Base-by-base conservation (phyloP, 2,113 vertebrate species). In the Verasper variegatus region DNA sequence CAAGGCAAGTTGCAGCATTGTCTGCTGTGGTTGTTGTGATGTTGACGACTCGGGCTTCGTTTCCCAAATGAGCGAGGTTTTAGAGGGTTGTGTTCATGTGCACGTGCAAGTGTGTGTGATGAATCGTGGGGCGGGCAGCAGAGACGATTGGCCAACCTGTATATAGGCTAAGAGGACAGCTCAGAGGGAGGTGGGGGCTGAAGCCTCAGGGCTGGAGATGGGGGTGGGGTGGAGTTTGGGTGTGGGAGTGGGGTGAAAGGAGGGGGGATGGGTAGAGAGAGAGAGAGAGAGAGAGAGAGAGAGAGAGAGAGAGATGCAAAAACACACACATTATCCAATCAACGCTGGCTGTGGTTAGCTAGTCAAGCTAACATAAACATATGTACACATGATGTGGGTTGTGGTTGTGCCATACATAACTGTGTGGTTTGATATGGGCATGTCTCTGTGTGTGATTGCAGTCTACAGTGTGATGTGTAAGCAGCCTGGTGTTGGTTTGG, bases 311-410 rank as follows among this genome's bases (percentile, higher is more conserved):
- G 70, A 76, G 82, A 86, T 70, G 75, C 61, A 82, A 77, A 73
- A 81, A 81, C 58, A 82, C 71, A 69, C 82, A 42, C 79, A 62
- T 56, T 67, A 76, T 5, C 79, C 86, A 90, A 82, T 91, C 89
- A 85, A 75, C 10, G 66, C 60, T 87, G 91, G 94, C 88, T 95
- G 94, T 93, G 95, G 95, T 95, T 96, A 95, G 95, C 93, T 65
- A 51, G 80, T 61, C 45, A 47, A 75, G 87, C 89, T 85, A 83
- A 82, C 71, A 51, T 66, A 83, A 83, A 89, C 84, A 78, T 51
- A 68, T 63, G 40, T 40, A 13, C 52, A 68, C 23, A 57, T n/a
- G 20, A 23, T 40, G 70, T 71, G 42, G 74, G 23, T 35, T 68
- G 68, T 58, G 59, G 47, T 49, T 42, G 57, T 71, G 88, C 92